These are phyloP conservation scores for Nymphalis c-album DNA, from an alignment of 2,888 invertebrate species.

Conservation along the genomic window DNA sequence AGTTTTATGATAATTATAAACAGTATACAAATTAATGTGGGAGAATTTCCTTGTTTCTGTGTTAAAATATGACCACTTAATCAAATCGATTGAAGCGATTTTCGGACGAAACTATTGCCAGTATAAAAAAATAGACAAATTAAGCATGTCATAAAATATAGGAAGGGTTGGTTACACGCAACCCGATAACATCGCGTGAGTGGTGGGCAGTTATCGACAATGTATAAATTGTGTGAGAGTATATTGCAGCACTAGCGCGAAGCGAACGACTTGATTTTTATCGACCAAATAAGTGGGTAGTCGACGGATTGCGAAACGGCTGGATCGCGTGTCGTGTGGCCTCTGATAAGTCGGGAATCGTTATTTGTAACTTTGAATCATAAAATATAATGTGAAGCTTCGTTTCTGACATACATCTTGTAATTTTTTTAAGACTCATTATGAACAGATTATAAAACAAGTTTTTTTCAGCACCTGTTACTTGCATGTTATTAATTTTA, in stretches of 20 bases:
- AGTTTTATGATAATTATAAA: too few relatives aligned
- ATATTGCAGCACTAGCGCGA: constrained; percentile 31
- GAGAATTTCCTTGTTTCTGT: too few relatives aligned
- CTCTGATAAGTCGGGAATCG: constrained; percentile 7
- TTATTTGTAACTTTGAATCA: constrained; percentile 1
- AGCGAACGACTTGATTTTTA: constrained; percentile 39
- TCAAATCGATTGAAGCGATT: neutral
- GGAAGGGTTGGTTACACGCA: constrained; percentile 17
- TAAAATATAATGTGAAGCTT: constrained; percentile 7
- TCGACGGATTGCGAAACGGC: constrained; percentile 49
- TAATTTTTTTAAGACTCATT: neutral
- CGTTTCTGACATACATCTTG: neutral
- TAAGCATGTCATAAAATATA: constrained; percentile 16
- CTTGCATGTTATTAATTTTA: too few relatives aligned
- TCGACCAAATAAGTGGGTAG: constrained; percentile 42
- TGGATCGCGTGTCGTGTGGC: constrained; percentile 52
- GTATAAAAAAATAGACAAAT: constrained; percentile 9
- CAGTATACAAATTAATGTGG: too few relatives aligned
- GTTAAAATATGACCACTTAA: too few relatives aligned
- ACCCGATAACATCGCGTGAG: constrained; percentile 32
- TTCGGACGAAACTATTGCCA: neutral
- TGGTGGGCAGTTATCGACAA: constrained; percentile 27
- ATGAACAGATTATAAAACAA: neutral
- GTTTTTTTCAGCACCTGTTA: too few relatives aligned
- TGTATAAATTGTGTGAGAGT: constrained; percentile 35